These are phyloP conservation scores for Montipora efflorescens DNA, from an alignment of 64 coral and sea anemone species.

Conservation along the genomic window DNA sequence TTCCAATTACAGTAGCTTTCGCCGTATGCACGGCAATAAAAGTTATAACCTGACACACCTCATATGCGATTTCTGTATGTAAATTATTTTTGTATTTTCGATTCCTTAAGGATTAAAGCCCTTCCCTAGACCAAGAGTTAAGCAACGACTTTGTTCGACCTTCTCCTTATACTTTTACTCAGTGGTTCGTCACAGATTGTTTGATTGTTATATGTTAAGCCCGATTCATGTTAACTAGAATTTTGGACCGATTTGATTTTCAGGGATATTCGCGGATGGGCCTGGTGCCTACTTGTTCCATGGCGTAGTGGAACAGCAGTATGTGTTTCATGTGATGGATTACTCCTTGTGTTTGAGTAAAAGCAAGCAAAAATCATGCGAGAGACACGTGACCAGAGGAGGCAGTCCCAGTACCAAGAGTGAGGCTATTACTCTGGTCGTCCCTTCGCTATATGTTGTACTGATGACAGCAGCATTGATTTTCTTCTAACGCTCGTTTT, in stretches of 20 bases:
- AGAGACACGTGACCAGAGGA: conserved; percentile 81
- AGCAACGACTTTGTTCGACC: no score
- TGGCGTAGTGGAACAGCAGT: conserved; percentile 92
- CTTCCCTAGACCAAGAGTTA: no score
- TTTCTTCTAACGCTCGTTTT: neutral
- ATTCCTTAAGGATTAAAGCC: no score
- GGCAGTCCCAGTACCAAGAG: neutral
- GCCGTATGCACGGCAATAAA: no score
- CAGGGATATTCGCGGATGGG: conserved; percentile 90
- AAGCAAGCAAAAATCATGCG: conserved; percentile 85
- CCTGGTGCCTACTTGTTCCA: conserved; percentile 90
- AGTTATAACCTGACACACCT: no score
- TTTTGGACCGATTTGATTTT: neutral
- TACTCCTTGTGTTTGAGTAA: conserved; percentile 83
- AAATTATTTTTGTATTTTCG: no score
- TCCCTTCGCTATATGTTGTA: neutral
- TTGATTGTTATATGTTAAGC: no score
- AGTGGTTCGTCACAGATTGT: no score
- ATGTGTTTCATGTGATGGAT: conserved; percentile 99
- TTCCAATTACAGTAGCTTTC: no score
- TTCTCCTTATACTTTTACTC: no score
- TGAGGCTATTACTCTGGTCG: neutral
- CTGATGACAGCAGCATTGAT: neutral
- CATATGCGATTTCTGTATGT: no score
- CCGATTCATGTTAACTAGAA: neutral